phyloP scores from a whole-genome alignment of 2,888 invertebrate species.

The Saturnia pavonia region DNA sequence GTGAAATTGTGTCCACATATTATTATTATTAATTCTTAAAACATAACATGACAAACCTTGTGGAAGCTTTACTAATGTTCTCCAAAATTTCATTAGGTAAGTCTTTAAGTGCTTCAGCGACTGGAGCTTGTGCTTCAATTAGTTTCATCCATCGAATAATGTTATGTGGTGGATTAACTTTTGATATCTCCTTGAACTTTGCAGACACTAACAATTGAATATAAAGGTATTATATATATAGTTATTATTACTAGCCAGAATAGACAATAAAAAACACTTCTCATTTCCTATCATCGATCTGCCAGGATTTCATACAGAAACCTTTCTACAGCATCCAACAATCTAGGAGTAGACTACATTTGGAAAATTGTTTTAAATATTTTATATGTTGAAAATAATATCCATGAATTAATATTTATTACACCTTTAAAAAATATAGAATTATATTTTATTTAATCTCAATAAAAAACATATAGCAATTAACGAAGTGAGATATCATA shows the following conservation, averaged over 20 bases:
- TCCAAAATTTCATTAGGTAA: slow-evolving; percentile 79
- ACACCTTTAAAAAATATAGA: no score
- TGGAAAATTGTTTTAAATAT: no score
- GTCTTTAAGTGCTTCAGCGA: slow-evolving; percentile 79
- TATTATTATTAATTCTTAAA: not conserved
- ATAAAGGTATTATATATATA: not conserved
- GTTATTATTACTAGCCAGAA: not conserved
- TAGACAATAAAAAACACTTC: not conserved
- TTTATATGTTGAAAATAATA: no score
- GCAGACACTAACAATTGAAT: slow-evolving; percentile 50
- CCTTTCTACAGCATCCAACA: no score
- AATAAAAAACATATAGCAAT: no score
- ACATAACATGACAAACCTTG: slow-evolving; percentile 48
- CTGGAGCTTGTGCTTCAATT: slow-evolving; percentile 82
- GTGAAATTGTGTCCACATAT: no score
- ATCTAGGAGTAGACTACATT: no score
- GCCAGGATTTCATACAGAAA: no score
- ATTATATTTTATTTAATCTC: no score
- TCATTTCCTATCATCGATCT: not conserved
- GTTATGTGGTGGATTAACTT: slow-evolving; percentile 80
- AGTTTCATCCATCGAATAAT: slow-evolving; percentile 86
- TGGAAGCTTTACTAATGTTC: slow-evolving; percentile 50
- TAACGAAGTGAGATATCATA: no score
- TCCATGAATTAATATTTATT: no score
- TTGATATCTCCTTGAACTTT: slow-evolving; percentile 60